Evolutionary conservation across 2,113 vertebrate species (phyloP).

Genomic region (Hipposideros armiger): DNA sequence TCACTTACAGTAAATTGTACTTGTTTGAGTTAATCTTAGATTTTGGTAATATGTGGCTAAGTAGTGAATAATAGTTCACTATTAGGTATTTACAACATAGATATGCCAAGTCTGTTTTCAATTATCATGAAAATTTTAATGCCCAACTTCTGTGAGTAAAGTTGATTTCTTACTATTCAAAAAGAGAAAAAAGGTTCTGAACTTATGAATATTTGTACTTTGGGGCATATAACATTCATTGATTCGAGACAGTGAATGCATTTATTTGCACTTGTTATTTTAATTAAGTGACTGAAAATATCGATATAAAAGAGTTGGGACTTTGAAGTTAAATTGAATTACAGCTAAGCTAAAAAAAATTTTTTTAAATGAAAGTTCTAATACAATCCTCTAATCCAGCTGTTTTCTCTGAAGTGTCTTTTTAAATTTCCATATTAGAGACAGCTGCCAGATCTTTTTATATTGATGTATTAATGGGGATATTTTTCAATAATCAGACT

Average conservation of each 20-base stretch:
- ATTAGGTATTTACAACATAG: neutral
- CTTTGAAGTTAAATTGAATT: constrained; percentile 31
- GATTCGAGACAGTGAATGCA: constrained; percentile 76
- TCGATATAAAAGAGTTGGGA: neutral
- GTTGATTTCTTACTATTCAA: constrained; percentile 53
- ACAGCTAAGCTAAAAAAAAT: neutral
- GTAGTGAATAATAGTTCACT: neutral
- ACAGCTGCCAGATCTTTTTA: neutral
- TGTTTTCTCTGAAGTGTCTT: neutral
- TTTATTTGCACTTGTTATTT: constrained; percentile 68
- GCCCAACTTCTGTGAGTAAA: neutral
- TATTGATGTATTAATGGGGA: neutral
- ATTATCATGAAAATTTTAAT: neutral
- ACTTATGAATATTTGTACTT: constrained; percentile 50
- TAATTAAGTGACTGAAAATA: constrained; percentile 79
- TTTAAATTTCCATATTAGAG: neutral
- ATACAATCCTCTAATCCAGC: neutral
- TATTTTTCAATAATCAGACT: neutral
- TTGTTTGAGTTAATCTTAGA: neutral
- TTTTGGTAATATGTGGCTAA: neutral
- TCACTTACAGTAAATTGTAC: neutral
- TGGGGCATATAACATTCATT: constrained; percentile 77
- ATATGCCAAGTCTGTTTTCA: neutral
- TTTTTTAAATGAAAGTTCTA: neutral
- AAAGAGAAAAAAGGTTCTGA: neutral